These are phyloP conservation scores for Clanis bilineata DNA, from an alignment of 2,888 invertebrate species.

Conservation along the genomic window DNA sequence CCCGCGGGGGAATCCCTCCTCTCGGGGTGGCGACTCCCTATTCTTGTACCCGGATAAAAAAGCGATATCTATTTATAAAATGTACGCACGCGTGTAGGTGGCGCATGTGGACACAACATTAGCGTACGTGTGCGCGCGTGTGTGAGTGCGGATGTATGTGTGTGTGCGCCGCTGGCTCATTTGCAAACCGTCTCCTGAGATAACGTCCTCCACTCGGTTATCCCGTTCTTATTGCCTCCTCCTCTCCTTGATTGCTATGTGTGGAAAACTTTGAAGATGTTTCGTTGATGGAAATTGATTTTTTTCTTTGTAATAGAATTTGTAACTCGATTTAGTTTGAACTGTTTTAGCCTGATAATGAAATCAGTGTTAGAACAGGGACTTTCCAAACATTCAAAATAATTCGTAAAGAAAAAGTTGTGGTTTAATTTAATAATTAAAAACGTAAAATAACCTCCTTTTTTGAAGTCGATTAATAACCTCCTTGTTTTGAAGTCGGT, in stretches of 20 bases:
- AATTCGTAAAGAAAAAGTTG: neutral
- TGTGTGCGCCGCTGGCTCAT: slow-evolving; percentile 75
- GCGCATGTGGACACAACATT: slow-evolving; percentile 70
- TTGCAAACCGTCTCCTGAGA: slow-evolving; percentile 82
- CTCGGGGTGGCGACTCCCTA: slow-evolving; percentile 71
- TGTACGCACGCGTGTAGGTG: slow-evolving; percentile 72
- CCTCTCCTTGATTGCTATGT: slow-evolving; percentile 77
- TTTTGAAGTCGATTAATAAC: too few relatives aligned
- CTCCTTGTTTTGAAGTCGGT: too few relatives aligned
- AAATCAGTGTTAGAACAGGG: slow-evolving; percentile 22
- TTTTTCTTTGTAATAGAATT: slow-evolving; percentile 61
- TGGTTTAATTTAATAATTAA: neutral
- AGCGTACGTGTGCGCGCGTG: slow-evolving; percentile 36
- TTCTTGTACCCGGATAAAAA: slow-evolving; percentile 82
- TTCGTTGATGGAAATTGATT: slow-evolving; percentile 72
- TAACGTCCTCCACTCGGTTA: slow-evolving; percentile 80
- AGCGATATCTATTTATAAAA: slow-evolving; percentile 83
- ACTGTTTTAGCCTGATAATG: slow-evolving; percentile 30
- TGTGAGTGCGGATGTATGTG: slow-evolving; percentile 31
- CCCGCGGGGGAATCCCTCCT: slow-evolving; percentile 73
- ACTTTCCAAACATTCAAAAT: neutral
- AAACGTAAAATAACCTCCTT: neutral
- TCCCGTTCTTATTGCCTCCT: slow-evolving; percentile 80
- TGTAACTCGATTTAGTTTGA: slow-evolving; percentile 58
- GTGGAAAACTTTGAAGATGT: slow-evolving; percentile 73